Conservation (phyloP, 2,113 vertebrate genomes). For the Myrmophylax atrothorax region DNA sequence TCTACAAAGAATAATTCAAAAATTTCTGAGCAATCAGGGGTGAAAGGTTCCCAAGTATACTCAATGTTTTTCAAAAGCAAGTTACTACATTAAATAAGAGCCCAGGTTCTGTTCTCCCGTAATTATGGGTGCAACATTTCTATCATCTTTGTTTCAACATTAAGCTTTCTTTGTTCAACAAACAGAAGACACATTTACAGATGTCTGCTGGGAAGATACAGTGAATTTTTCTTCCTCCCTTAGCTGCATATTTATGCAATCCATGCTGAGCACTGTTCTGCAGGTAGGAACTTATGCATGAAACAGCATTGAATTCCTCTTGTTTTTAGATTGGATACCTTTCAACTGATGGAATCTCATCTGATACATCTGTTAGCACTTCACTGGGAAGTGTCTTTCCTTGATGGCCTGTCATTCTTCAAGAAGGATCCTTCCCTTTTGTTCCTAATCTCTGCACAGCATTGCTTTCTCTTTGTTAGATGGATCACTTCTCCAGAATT, state of each 20-base stretch:
- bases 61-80: background rate
- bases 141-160: background rate
- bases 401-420: constrained; percentile 64
- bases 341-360: constrained; percentile 52
- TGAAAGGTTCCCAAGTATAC: background rate
- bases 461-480: constrained; percentile 49
- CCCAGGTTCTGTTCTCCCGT: background rate
- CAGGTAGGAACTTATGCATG: constrained; percentile 25
- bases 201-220: background rate
- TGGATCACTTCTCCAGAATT: constrained; percentile 59
- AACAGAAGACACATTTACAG: background rate
- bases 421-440: constrained; percentile 57
- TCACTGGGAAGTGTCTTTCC: constrained; percentile 56
- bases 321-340: constrained; percentile 45
- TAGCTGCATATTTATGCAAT: constrained; percentile 47
- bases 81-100: background rate
- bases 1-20: background rate
- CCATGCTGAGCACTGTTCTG: constrained; percentile 21
- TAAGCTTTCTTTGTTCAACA: background rate
- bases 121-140: background rate
- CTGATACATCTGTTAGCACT: constrained; percentile 68
- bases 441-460: constrained; percentile 56
- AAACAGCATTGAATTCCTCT: constrained; percentile 42
- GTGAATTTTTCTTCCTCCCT: background rate
- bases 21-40: background rate